Evolutionary conservation across 2,113 vertebrate genomes (phyloP), one percentile per base, ranked within the genome.

Genomic region (Propithecus coquereli): DNA sequence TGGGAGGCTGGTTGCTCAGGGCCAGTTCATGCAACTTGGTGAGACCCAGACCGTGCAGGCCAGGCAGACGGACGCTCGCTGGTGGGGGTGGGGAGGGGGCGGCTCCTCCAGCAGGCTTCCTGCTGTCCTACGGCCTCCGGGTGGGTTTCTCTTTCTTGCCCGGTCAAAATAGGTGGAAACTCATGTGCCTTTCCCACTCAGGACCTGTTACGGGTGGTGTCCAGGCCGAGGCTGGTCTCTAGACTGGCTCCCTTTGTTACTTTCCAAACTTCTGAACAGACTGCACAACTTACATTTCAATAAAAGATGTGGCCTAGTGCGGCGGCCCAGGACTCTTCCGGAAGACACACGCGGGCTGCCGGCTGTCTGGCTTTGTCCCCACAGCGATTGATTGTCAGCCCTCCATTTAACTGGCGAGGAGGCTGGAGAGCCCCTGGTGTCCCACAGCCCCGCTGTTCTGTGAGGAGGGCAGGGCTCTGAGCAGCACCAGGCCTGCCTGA

Each of bases 181-280:
- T 94, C 50, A 86, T 47, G 97, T 98, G 97, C 97, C 97, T 98
- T 98, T 94, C 85, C 93, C 73, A 66, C 95, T 96, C 94, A 96
- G 96, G 94, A 92, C 93, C 93, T 66, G 68, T 50, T 52, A 18
- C 37, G 6, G 23, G 23, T 54, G 70, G 80, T 30, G 47, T 94
- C 87, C 90, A 87, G 91, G 85, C 85, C 95, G 52, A 8, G 34
- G 61, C 40, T 65, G 50, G 61, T 27, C 66, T 77, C 52, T 57
- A 59, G 84, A 76, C 71, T 52, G 17, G 6, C 9, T 61, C 84
- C 54, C 47, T 47, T 45, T 43, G 52, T 87, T 61, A 80, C 12
- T 89, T 80, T 45, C 61, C 71, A 54, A 81, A 68, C 37, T 94
- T 47, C 45, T 30, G 37, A 59, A 47, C 40, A 25, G 70, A 37